Percentiles rank a stretch among this genome's conserved stretches.
Conservation (phyloP, 2,797 vertebrate genomes). For the Pantherophis vulpinus region DNA sequence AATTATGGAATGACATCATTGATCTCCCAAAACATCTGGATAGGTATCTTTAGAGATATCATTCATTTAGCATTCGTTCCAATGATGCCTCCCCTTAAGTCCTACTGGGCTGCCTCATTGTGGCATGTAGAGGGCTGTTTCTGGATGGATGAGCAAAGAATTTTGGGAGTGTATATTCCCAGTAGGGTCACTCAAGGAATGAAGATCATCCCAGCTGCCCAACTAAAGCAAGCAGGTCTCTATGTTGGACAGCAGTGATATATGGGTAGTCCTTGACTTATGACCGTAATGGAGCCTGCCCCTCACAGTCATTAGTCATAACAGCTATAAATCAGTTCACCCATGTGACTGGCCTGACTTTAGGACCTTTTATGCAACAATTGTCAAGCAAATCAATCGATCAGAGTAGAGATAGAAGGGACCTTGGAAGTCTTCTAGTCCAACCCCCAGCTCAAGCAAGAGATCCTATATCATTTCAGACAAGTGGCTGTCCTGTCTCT, state of each 20-base stretch:
- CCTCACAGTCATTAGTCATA: neutral
- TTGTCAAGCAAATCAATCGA: neutral
- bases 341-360: neutral
- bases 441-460: neutral
- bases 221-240: neutral
- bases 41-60: neutral
- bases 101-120: neutral
- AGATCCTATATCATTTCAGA: neutral
- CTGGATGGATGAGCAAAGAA: neutral
- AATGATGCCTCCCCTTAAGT: neutral
- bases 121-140: neutral
- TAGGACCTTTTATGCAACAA: neutral
- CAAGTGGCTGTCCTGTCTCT: neutral
- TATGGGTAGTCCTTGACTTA: neutral
- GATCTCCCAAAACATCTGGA: neutral
- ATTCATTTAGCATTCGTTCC: neutral
- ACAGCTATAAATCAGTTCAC: neutral
- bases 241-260: neutral
- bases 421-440: neutral
- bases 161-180: neutral
- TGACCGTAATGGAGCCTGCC: neutral
- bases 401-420: neutral
- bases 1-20: neutral
- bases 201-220: neutral
- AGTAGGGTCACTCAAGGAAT: neutral